Evolutionary conservation across 2,888 invertebrate genomes (phyloP).

Genomic region (Rhabditophanes sp.): DNA sequence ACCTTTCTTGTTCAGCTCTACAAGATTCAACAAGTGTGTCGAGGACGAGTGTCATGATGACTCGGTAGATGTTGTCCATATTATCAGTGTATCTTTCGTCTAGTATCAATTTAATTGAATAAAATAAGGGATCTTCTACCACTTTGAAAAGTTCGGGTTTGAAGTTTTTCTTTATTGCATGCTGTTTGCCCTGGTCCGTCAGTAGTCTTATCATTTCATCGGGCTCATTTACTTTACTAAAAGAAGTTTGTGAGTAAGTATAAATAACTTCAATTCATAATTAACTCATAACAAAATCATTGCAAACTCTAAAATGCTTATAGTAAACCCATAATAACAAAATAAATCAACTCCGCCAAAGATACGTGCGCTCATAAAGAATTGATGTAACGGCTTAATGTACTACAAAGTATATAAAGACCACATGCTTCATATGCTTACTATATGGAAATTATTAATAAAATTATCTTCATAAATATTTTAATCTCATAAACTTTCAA

Average conservation of each 20-base stretch:
- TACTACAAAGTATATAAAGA: no score
- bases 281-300: no score
- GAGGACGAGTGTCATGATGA: slow-evolving; percentile 71
- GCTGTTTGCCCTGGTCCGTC: slow-evolving; percentile 66
- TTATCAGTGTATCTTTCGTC: slow-evolving; percentile 75
- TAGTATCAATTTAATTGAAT: slow-evolving; percentile 67
- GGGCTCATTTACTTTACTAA: slow-evolving; percentile 61
- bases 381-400: no score
- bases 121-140: slow-evolving; percentile 70
- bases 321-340: no score
- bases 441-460: no score
- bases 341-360: no score
- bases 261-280: no score
- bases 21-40: slow-evolving; percentile 54
- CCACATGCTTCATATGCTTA: no score
- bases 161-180: slow-evolving; percentile 67
- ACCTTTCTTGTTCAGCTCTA: slow-evolving; percentile 1
- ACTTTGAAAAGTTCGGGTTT: slow-evolving; percentile 77
- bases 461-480: no score
- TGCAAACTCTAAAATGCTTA: no score
- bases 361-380: no score
- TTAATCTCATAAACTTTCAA: no score
- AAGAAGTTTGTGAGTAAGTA: slow-evolving; percentile 1
- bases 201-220: slow-evolving; percentile 68
- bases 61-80: slow-evolving; percentile 70